Conservation (phyloP, 2,797 vertebrate species). For the Sarcophilus harrisii region DNA sequence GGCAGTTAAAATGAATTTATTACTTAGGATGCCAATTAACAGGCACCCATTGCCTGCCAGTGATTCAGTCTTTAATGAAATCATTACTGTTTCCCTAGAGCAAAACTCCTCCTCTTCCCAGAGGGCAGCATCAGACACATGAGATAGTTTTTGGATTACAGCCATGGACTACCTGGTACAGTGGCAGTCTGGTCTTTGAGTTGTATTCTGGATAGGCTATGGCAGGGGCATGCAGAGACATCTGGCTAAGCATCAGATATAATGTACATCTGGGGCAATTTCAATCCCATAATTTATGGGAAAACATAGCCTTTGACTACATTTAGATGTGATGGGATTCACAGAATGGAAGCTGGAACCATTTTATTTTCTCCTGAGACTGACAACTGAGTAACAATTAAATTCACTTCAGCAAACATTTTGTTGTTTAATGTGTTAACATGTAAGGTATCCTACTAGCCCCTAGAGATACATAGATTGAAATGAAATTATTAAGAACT, state of each 20-base stretch:
- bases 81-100: constrained; percentile 58
- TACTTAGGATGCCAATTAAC: constrained; percentile 61
- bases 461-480: background rate
- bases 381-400: background rate
- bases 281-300: constrained; percentile 62
- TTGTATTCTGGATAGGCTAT: constrained; percentile 45
- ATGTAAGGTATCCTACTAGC: background rate
- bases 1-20: constrained; percentile 57
- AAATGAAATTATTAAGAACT: background rate
- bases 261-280: constrained; percentile 53
- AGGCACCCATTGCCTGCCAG: constrained; percentile 13
- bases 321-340: background rate
- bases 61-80: constrained; percentile 66
- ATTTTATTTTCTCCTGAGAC: constrained; percentile 43
- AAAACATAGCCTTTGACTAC: background rate
- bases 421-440: background rate
- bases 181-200: background rate
- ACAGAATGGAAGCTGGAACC: background rate
- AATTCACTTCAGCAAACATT: background rate
- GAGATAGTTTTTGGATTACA: constrained; percentile 46
- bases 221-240: background rate
- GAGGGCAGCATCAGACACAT: constrained; percentile 47
- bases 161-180: constrained; percentile 62
- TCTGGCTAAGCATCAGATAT: constrained; percentile 46
- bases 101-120: constrained; percentile 17